A percentile compares a stretch with the other conserved stretches of the same genome.
These are phyloP conservation scores for Zaprionus bogoriensis DNA, from an alignment of 2,888 invertebrate species.

Conservation along the genomic window DNA sequence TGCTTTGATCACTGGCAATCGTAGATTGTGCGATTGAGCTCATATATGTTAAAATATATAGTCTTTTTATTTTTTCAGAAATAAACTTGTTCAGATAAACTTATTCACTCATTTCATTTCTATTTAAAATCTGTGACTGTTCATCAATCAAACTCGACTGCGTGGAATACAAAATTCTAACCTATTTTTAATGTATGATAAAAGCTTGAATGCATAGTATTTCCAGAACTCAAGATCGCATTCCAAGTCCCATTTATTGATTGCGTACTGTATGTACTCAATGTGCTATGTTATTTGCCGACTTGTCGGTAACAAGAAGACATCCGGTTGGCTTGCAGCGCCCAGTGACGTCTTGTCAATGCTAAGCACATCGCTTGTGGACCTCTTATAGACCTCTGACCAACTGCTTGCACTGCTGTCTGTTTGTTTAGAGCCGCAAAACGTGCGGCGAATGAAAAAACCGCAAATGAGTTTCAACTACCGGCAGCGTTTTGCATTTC, in stretches of 20 bases:
- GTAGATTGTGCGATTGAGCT: no score
- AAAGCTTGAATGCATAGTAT: no score
- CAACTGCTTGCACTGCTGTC: constrained; percentile 42
- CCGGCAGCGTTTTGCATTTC: constrained; percentile 60
- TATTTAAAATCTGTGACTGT: no score
- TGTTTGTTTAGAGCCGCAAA: constrained; percentile 57
- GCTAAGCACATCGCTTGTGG: constrained; percentile 67
- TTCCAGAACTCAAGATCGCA: no score
- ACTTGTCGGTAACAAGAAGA: constrained; percentile 44
- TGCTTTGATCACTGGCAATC: no score
- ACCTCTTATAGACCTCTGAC: constrained; percentile 26
- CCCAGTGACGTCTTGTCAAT: constrained; percentile 69
- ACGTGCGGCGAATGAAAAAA: constrained; percentile 69
- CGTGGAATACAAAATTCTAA: no score
- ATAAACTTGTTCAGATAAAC: no score
- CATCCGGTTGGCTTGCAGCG: constrained; percentile 62
- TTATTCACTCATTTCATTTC: no score
- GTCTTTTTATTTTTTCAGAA: no score
- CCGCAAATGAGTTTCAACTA: constrained; percentile 68
- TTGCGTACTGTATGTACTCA: constrained; percentile 30
- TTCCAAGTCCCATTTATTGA: constrained; percentile 41
- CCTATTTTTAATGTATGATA: no score
- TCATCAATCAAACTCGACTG: no score
- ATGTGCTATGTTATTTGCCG: background rate
- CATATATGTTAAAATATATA: no score